These are phyloP conservation scores for Hyles euphorbiae DNA, from an alignment of 1,140 invertebrate genomes.

Conservation along the genomic window DNA sequence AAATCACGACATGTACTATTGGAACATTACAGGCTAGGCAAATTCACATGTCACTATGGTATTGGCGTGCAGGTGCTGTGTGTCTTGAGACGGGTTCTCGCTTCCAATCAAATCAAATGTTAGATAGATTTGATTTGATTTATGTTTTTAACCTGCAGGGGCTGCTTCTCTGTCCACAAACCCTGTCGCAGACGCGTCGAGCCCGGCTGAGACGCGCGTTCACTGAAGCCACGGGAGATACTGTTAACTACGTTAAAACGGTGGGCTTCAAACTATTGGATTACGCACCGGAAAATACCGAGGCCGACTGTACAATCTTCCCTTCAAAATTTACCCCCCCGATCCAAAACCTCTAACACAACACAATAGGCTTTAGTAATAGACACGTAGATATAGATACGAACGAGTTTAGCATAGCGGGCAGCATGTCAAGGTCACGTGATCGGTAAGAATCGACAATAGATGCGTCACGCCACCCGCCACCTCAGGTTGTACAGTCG, in stretches of 20 bases:
- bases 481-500: slow-evolving; percentile 57
- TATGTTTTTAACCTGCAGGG: slow-evolving; percentile 79
- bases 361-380: not conserved
- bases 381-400: not conserved
- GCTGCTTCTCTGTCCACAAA: slow-evolving; percentile 90
- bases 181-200: slow-evolving; percentile 88
- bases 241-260: slow-evolving; percentile 91
- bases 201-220: slow-evolving; percentile 88
- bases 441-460: not conserved
- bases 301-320: slow-evolving; percentile 63
- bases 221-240: slow-evolving; percentile 91
- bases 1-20: no score
- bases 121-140: slow-evolving; percentile 50
- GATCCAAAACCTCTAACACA: not conserved
- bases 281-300: slow-evolving; percentile 52
- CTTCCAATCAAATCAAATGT: slow-evolving; percentile 46
- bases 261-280: slow-evolving; percentile 76
- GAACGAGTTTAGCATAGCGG: not conserved
- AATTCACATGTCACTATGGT: slow-evolving; percentile 5
- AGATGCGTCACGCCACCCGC: not conserved
- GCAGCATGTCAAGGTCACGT: not conserved
- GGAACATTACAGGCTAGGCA: no score
- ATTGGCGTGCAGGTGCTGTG: slow-evolving; percentile 64
- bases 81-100: slow-evolving; percentile 54
- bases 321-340: slow-evolving; percentile 3